Percentiles rank a stretch among this genome's conserved stretches.
Evolutionary conservation across 2,113 vertebrate species (phyloP).

Genomic region (Parus major): DNA sequence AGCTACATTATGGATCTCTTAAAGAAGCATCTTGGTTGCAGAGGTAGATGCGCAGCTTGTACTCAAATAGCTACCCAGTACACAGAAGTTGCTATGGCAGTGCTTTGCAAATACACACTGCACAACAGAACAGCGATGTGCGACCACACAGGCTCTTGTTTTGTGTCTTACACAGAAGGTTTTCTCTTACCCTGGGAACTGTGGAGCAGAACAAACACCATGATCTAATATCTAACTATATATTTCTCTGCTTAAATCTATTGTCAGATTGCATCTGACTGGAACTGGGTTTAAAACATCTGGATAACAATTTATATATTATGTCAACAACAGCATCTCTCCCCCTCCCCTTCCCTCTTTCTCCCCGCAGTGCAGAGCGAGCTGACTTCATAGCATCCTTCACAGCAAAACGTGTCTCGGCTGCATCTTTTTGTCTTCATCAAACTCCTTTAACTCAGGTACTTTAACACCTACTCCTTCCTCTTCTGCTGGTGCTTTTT

Average conservation of each 20-base stretch:
- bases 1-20: background rate
- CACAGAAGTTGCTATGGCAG: conserved; percentile 1
- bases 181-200: background rate
- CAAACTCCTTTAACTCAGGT: background rate
- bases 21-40: background rate
- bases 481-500: background rate
- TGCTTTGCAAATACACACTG: background rate
- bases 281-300: background rate
- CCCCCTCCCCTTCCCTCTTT: background rate
- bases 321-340: background rate
- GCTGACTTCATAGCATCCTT: background rate
- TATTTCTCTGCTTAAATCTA: background rate
- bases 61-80: background rate
- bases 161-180: background rate
- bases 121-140: background rate
- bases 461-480: background rate
- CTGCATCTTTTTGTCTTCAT: background rate
- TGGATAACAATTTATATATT: background rate
- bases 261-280: background rate
- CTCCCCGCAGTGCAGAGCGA: background rate
- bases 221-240: background rate
- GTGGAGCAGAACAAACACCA: background rate
- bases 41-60: background rate
- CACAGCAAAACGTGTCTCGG: background rate
- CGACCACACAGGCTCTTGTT: background rate